These are phyloP conservation scores for Vireo griseus DNA, from an alignment of 2,797 vertebrate species.

Conservation along the genomic window DNA sequence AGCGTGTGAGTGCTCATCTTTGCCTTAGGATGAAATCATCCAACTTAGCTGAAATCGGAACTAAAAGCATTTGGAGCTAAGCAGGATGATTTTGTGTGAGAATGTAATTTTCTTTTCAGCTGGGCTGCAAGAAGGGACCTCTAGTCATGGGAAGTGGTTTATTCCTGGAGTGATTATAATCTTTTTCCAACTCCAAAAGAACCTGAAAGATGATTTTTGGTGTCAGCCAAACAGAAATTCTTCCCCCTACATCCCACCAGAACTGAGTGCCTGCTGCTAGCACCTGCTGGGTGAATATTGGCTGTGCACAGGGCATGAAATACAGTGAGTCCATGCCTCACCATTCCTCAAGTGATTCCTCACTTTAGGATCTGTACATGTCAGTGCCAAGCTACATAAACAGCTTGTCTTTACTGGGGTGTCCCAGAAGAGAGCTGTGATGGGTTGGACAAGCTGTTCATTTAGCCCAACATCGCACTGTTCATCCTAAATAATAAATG, in stretches of 20 bases:
- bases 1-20: neutral
- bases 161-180: neutral
- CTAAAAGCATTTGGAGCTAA: neutral
- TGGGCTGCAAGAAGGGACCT: neutral
- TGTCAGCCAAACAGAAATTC: neutral
- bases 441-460: neutral
- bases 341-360: neutral
- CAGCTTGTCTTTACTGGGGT: neutral
- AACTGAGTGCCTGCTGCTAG: neutral
- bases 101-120: neutral
- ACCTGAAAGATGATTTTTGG: neutral
- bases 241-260: fast-evolving
- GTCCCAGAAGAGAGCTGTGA: neutral
- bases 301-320: neutral
- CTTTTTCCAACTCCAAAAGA: neutral
- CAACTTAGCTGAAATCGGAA: neutral
- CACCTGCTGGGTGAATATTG: neutral
- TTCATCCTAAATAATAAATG: conserved; percentile 55
- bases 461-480: neutral
- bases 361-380: neutral
- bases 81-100: neutral
- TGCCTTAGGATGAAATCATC: neutral
- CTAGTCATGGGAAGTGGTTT: neutral
- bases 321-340: neutral
- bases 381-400: neutral